Evolutionary conservation across 2,888 invertebrate species (phyloP).

Genomic region (Drosophila histrio): DNA sequence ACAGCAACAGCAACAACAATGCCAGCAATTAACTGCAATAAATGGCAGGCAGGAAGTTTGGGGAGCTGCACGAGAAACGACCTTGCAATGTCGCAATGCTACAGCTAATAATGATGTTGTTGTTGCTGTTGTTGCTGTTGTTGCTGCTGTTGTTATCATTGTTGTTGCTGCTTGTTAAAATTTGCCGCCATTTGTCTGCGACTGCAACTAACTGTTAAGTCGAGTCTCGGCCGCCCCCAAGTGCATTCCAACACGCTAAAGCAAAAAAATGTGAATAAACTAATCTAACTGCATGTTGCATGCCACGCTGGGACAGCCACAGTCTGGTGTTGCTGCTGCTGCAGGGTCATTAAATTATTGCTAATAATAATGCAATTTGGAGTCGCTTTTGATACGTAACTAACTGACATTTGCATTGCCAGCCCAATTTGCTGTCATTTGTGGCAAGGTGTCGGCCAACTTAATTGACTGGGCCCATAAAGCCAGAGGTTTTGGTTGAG

Average conservation of each 20-base stretch:
- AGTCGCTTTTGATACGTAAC: constrained; percentile 28
- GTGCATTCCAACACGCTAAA: constrained; percentile 66
- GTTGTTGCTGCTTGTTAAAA: constrained; percentile 50
- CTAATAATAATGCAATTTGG: constrained; percentile 65
- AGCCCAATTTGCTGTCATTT: constrained; percentile 35
- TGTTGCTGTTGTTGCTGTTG: constrained; percentile 11
- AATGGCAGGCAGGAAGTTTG: constrained; percentile 67
- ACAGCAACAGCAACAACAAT: constrained; percentile 42
- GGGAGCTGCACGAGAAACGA: constrained; percentile 56
- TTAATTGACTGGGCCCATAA: constrained; percentile 22
- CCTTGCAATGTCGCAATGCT: constrained; percentile 72
- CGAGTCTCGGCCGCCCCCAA: constrained; percentile 52
- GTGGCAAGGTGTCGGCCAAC: constrained; percentile 38
- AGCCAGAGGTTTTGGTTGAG: not conserved
- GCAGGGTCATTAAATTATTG: constrained; percentile 67
- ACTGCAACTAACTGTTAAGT: constrained; percentile 50
- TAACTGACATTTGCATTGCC: constrained; percentile 53
- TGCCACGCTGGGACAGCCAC: constrained; percentile 52
- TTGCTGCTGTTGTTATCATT: not conserved
- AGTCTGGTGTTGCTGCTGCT: constrained; percentile 33
- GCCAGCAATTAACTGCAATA: constrained; percentile 58
- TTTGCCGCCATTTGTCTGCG: constrained; percentile 63
- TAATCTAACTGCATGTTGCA: constrained; percentile 74
- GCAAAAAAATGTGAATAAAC: constrained; percentile 52
- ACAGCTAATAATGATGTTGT: constrained; percentile 27